A percentile compares a stretch with the other conserved stretches of the same genome.
Evolutionary conservation across 2,113 vertebrate genomes (phyloP).

Genomic region (Chionodraco myersi): DNA sequence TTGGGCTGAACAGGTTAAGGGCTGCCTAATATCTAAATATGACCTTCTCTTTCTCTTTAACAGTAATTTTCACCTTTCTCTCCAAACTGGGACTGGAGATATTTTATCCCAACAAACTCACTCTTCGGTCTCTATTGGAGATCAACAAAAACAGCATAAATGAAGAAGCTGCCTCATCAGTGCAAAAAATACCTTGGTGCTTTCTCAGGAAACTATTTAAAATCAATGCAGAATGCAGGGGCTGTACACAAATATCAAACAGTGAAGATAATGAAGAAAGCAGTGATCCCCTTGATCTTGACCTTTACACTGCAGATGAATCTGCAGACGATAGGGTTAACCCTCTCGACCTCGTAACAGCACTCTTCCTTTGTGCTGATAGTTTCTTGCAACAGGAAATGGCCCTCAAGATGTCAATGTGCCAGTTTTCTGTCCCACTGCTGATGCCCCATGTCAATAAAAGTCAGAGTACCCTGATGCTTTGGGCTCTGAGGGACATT

Average conservation of each 20-base stretch:
- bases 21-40: neutral
- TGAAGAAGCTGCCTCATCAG: neutral
- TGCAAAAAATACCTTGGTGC: constrained; percentile 41
- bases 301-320: neutral
- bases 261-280: neutral
- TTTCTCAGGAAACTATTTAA: constrained; percentile 62
- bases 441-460: constrained; percentile 74
- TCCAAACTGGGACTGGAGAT: constrained; percentile 35
- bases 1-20: too few relatives aligned
- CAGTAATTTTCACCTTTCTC: neutral
- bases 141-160: constrained; percentile 40
- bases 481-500: constrained; percentile 79
- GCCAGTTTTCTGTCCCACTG: constrained; percentile 84
- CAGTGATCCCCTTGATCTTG: fast-evolving
- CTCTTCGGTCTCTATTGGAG: constrained; percentile 55
- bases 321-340: constrained; percentile 37
- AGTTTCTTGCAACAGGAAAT: constrained; percentile 79
- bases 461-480: constrained; percentile 74
- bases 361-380: constrained; percentile 80
- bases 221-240: constrained; percentile 57
- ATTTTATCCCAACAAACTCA: constrained; percentile 66
- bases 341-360: constrained; percentile 78
- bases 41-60: neutral
- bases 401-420: constrained; percentile 81
- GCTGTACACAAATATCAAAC: neutral